phyloP scores from a whole-genome alignment of 1,140 invertebrate genomes.

The Drosophila bifasciata region DNA sequence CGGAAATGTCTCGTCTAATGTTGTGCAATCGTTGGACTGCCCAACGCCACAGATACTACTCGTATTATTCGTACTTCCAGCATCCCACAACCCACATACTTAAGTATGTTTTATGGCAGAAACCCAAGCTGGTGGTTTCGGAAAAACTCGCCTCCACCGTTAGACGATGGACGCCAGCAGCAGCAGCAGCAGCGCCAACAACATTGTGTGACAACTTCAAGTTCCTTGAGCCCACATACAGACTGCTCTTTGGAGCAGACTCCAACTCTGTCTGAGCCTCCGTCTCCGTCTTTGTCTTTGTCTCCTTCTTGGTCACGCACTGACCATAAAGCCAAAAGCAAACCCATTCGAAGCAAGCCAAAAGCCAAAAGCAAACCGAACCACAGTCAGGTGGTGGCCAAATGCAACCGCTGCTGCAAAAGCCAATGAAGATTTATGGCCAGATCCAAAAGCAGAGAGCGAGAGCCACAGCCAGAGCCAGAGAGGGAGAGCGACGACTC shows the following conservation, averaged over 20 bases:
- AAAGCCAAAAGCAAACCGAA: background rate
- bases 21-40: conserved; percentile 64
- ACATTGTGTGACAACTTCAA: conserved; percentile 73
- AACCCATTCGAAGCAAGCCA: background rate
- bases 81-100: conserved; percentile 56
- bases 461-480: background rate
- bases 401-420: conserved; percentile 22
- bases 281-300: conserved; percentile 7
- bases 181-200: conserved; percentile 5
- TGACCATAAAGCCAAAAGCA: conserved; percentile 52
- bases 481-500: conserved; percentile 36
- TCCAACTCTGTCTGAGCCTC: conserved; percentile 1
- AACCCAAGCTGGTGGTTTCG: background rate
- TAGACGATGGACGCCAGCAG: conserved; percentile 22
- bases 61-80: conserved; percentile 4
- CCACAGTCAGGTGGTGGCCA: conserved; percentile 61
- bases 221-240: conserved; percentile 79
- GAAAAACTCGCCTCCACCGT: conserved; percentile 57
- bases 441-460: conserved; percentile 62
- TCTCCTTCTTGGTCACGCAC: conserved; percentile 55
- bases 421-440: conserved; percentile 70
- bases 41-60: background rate
- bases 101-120: conserved; percentile 1
- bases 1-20: conserved; percentile 66
- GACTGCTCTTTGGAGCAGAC: conserved; percentile 29